These are phyloP conservation scores for Anarhynchus alexandrinus DNA, from an alignment of 2,113 vertebrate species.

Conservation along the genomic window DNA sequence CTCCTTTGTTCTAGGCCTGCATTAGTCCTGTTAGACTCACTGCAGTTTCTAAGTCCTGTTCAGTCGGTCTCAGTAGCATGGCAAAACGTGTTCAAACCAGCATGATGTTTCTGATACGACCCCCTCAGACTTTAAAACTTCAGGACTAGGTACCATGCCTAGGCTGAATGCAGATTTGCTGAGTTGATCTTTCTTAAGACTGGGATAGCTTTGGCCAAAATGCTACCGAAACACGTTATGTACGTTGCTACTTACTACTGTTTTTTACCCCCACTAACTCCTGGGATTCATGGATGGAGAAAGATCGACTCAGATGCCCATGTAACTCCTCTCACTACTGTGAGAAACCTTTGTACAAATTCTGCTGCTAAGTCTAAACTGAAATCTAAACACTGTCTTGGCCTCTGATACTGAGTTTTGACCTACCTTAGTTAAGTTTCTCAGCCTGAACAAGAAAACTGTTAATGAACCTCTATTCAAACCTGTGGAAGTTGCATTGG, in stretches of 20 bases:
- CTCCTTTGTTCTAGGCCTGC: background rate
- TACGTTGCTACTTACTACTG: background rate
- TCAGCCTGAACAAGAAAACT: background rate
- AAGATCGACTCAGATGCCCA: background rate
- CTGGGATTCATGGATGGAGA: background rate
- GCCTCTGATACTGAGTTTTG: background rate
- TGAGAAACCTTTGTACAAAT: background rate
- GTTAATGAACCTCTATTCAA: background rate
- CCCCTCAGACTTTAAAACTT: background rate
- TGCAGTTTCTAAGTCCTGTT: background rate
- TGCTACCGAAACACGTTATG: background rate
- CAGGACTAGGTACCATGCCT: background rate
- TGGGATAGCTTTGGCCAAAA: background rate
- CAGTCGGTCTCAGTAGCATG: background rate
- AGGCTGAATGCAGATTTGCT: background rate
- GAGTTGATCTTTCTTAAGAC: background rate
- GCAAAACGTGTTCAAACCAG: background rate
- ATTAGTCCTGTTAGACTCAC: background rate
- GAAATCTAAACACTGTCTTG: background rate
- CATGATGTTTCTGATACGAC: background rate
- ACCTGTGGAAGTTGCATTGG: background rate
- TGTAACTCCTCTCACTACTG: background rate
- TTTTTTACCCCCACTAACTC: background rate
- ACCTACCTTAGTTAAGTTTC: background rate
- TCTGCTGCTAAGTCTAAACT: background rate